Base-by-base conservation (phyloP, 2,797 vertebrate genomes). In the Strix occidentalis region DNA sequence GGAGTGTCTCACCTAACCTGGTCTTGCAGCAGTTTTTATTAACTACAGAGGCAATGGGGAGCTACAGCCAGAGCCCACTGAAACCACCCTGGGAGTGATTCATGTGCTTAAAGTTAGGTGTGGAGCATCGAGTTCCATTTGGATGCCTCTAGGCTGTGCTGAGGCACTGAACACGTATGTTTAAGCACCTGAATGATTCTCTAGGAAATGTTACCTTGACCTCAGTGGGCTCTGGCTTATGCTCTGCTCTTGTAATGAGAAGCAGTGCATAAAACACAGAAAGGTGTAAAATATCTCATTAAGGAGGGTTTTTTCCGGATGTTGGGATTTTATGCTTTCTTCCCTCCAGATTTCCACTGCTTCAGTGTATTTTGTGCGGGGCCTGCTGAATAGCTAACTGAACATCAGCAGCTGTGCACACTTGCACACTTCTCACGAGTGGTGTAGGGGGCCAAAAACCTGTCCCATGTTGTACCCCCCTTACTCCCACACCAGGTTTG, bases 381-480 rank as follows among this genome's bases (percentile, higher is more conserved):
- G 15, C 46, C 35, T 54, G 46, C n/a, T 65, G 60, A 11, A 2
- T 21, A 57, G 41, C 74, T 35, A 39, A 24, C 26, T 7, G 50
- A 35, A 14, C 18, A 2, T 6, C 0, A 23, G 45, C 64, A 50
- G 39, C 51, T 20, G 20, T 29, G 28, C 17, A 2, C 2, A 1
- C 69, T 63, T 46, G n/a, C 29, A 10, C 20, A 2, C 35, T 10
- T 15, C 10, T 6, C 31, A 3, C 1, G 2, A 37, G 35, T 3
- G 2, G 48, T 3, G 31, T 6, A 11, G 41, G 48, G 46, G 6
- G 9, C 41, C 43, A 25, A 20, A 43, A 28, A 5, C 16, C 43
- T 1, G 1, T 43, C 37, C 29, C 6, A 0, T 11, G 8, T 53
- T 17, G 20, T 21, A 5, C 25, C n/a, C 19, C 11, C 19, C 53